Percentiles rank a stretch among this genome's conserved stretches.
These are phyloP conservation scores for Pangasius krempfi DNA, from an alignment of 2,797 vertebrate genomes.

Conservation along the genomic window DNA sequence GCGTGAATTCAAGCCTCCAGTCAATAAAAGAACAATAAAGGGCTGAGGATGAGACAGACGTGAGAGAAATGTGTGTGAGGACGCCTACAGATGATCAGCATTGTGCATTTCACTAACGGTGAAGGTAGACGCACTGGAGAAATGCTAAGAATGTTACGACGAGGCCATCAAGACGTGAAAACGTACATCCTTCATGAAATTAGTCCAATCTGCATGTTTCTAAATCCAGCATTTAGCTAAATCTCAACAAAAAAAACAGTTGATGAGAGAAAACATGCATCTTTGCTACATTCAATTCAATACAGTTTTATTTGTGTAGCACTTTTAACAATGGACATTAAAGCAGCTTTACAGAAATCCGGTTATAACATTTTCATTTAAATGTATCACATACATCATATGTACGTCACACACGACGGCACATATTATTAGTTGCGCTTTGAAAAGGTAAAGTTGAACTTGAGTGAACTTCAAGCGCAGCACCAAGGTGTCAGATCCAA, in stretches of 20 bases:
- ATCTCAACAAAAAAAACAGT: too few relatives aligned
- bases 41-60: not conserved
- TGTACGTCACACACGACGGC: not conserved
- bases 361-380: not conserved
- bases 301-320: not conserved
- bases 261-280: not conserved
- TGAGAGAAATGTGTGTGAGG: not conserved
- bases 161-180: too few relatives aligned
- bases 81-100: too few relatives aligned
- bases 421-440: not conserved
- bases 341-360: not conserved
- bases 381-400: not conserved
- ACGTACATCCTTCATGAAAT: too few relatives aligned
- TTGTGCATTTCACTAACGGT: too few relatives aligned
- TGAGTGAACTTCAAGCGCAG: not conserved
- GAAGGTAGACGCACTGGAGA: too few relatives aligned
- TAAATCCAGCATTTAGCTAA: too few relatives aligned
- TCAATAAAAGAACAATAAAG: not conserved
- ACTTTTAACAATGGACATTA: not conserved
- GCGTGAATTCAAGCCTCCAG: not conserved
- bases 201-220: too few relatives aligned
- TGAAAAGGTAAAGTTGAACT: not conserved
- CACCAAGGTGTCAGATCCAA: not conserved
- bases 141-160: too few relatives aligned
- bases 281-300: not conserved